Evolutionary conservation across 2,113 vertebrate species (phyloP).

Genomic region (Sula dactylatra): DNA sequence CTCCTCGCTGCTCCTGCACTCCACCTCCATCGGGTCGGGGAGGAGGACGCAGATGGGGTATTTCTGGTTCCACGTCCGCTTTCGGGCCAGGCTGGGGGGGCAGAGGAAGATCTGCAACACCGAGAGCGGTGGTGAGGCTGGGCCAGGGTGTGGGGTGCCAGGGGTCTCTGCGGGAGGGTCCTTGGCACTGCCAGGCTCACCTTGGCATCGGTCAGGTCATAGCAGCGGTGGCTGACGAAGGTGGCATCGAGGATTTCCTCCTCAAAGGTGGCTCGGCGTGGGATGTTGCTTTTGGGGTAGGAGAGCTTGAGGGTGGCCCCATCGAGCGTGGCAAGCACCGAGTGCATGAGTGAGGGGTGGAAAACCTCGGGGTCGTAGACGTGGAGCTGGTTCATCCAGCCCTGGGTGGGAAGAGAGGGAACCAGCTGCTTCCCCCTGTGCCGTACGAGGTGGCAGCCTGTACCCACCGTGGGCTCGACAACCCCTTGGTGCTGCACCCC

Average conservation of each 20-base stretch:
- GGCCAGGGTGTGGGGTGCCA: fast-evolving
- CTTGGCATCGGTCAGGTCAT: constrained; percentile 79
- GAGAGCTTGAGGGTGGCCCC: constrained; percentile 79
- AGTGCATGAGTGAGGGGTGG: constrained; percentile 81
- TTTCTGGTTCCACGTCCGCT: constrained; percentile 88
- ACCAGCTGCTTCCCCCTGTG: not conserved
- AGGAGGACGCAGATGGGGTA: constrained; percentile 88
- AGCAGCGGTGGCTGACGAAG: constrained; percentile 76
- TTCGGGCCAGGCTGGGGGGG: constrained; percentile 80
- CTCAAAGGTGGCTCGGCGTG: constrained; percentile 76
- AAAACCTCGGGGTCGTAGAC: constrained; percentile 81
- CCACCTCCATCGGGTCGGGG: not conserved
- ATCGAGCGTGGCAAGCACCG: constrained; percentile 80
- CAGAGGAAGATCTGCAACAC: constrained; percentile 81
- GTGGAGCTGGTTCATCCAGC: constrained; percentile 87
- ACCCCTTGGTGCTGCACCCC: not conserved
- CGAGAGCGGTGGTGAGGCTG: not conserved
- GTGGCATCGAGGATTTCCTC: constrained; percentile 70
- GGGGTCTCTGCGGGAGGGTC: fast-evolving
- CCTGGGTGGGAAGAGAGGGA: constrained; percentile 60
- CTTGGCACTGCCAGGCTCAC: constrained; percentile 12
- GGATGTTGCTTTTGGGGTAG: constrained; percentile 78
- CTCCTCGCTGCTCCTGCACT: not conserved
- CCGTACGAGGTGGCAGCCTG: not conserved
- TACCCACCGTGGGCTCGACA: not conserved